These are phyloP conservation scores for Agriopis aurantiaria DNA, from an alignment of 2,888 invertebrate genomes.

Conservation along the genomic window DNA sequence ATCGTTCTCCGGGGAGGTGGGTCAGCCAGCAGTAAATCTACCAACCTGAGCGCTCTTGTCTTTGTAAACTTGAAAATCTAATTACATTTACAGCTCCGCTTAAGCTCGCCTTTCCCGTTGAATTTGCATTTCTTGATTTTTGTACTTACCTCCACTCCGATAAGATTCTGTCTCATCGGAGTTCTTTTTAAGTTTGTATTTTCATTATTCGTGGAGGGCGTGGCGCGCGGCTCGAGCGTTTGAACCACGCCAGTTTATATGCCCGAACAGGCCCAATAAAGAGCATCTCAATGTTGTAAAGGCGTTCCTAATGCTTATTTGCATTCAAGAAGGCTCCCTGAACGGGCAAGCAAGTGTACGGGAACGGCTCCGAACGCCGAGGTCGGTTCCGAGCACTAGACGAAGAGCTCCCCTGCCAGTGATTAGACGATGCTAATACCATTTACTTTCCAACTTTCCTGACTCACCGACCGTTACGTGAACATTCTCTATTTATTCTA, in stretches of 20 bases:
- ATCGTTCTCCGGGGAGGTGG: constrained; percentile 82
- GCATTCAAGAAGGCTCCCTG: constrained; percentile 82
- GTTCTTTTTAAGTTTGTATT: constrained; percentile 59
- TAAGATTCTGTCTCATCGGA: constrained; percentile 66
- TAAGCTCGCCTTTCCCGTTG: constrained; percentile 76
- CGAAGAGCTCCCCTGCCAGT: constrained; percentile 81
- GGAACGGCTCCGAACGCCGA: constrained; percentile 68
- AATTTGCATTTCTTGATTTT: constrained; percentile 83
- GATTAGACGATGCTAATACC: constrained; percentile 85
- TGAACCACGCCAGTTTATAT: constrained; percentile 71
- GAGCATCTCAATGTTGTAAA: constrained; percentile 80
- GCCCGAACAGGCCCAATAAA: constrained; percentile 80
- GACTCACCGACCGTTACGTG: constrained; percentile 80
- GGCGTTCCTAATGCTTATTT: constrained; percentile 84
- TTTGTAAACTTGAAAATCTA: constrained; percentile 86
- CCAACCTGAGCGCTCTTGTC: constrained; percentile 84
- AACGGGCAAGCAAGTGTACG: constrained; percentile 78
- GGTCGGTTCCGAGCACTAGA: constrained; percentile 69
- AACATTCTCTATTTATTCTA: constrained; percentile 79
- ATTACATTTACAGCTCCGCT: constrained; percentile 84
- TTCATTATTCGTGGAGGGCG: constrained; percentile 53
- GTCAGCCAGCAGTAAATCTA: constrained; percentile 85
- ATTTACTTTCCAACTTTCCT: constrained; percentile 84
- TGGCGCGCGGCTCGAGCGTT: constrained; percentile 67
- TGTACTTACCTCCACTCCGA: constrained; percentile 62